Evolutionary conservation across 1,140 invertebrate species (phyloP), one percentile per base, ranked within the genome.

Genomic region (Caenorhabditis remanei): DNA sequence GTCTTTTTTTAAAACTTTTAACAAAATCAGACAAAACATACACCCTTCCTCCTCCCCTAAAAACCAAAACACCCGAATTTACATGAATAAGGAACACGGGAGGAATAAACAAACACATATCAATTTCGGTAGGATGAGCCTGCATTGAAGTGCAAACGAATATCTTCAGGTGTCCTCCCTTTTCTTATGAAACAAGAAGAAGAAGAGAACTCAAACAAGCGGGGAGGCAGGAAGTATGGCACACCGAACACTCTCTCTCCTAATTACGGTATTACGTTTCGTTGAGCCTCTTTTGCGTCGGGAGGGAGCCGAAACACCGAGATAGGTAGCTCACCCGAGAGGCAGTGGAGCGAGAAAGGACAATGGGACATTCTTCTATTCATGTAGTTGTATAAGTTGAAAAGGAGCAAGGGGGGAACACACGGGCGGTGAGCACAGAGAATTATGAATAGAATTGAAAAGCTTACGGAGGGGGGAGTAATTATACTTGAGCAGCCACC

Each of bases 251-350:
- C 61, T 8, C 65, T 32, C 13, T 14, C 2, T 21, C 71, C 71
- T 79, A 79, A 79, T 79, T 79, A 79, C 71, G 71, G 71, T 79
- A 79, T 79, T 79, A 79, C 71, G 71, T 79, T 79, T 79, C 71
- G 71, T n/a, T 48, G 41, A 46, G 67, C 67, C 21, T 14, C 46
- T 75, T 13, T 43, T 32, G 13, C 11, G n/a, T 14, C 55, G 21
- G 4, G 24, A 24, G 11, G 61, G 19, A 14, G 13, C 55, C 24
- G 19, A 58, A 13, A 41, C 32, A 32, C 32, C 0, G 24, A 40
- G 63, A 65, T 65, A 65, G 63, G 63, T 40, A 61, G 21, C 61
- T n/a, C n/a, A n/a, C n/a, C n/a, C 32, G 32, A 65, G 21, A 55
- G 21, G 79, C 48, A 83, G 79, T 55, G 79, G 50, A 83, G 79